These are phyloP conservation scores for Thryonomys swinderianus DNA, from an alignment of 2,113 vertebrate species.

Conservation along the genomic window DNA sequence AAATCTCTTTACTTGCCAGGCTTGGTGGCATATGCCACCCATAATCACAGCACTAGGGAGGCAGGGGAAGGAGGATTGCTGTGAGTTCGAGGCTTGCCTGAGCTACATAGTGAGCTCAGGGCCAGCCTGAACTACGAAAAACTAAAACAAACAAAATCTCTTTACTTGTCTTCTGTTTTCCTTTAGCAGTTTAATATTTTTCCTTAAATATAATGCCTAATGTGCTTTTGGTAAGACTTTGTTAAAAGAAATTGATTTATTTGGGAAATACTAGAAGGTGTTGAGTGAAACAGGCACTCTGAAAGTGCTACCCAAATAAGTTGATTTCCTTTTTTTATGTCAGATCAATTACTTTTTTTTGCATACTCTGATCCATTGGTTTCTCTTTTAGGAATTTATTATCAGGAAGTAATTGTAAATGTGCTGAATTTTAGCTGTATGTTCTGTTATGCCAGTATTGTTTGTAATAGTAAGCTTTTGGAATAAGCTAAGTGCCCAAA, in stretches of 20 bases:
- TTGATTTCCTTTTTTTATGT: slow-evolving; percentile 20
- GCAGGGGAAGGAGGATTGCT: no score
- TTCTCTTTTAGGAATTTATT: slow-evolving; percentile 44
- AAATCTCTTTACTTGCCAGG: not conserved
- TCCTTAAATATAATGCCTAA: slow-evolving; percentile 8
- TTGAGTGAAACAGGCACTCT: not conserved
- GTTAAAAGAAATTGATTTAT: slow-evolving; percentile 30
- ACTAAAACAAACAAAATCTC: not conserved
- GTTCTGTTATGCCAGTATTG: slow-evolving; percentile 38
- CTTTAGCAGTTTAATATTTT: slow-evolving; percentile 17
- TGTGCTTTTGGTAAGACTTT: slow-evolving; percentile 4
- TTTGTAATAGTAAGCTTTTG: slow-evolving; percentile 30
- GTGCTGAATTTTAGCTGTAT: slow-evolving; percentile 48
- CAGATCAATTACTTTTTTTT: not conserved
- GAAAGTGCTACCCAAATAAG: not conserved
- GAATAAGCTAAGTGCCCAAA: slow-evolving; percentile 26
- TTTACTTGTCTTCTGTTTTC: not conserved
- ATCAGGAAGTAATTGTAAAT: slow-evolving; percentile 47
- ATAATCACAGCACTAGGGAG: no score
- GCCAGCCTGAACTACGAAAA: no score
- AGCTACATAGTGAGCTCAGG: no score
- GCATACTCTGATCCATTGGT: not conserved
- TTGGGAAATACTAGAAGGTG: not conserved
- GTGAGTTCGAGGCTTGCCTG: no score
- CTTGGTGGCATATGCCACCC: no score